These are phyloP conservation scores for Heliothis subflexa DNA, from an alignment of 1,140 invertebrate species.

Conservation along the genomic window DNA sequence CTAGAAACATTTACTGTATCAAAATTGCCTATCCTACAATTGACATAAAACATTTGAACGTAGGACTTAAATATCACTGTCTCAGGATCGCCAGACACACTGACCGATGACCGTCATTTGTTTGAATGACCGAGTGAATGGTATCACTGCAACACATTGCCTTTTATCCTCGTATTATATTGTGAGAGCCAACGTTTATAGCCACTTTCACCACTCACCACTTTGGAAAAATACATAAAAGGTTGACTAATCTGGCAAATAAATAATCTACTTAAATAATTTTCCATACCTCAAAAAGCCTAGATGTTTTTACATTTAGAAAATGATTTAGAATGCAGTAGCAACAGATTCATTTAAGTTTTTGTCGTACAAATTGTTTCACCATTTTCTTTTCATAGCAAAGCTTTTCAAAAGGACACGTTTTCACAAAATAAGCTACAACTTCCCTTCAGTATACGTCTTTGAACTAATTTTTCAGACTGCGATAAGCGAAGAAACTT, in stretches of 20 bases:
- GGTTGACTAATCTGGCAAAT: too few relatives aligned
- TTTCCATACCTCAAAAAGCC: too few relatives aligned
- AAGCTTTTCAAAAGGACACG: neutral
- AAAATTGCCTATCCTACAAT: neutral
- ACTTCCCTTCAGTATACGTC: slow-evolving; percentile 4
- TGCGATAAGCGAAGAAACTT: slow-evolving; percentile 51
- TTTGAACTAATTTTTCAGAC: slow-evolving; percentile 59
- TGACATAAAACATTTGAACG: neutral
- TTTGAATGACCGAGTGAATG: slow-evolving; percentile 16
- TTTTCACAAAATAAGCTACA: slow-evolving; percentile 5
- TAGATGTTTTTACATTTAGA: too few relatives aligned
- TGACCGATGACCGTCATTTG: slow-evolving; percentile 4
- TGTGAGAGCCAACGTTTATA: neutral
- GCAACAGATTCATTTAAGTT: neutral
- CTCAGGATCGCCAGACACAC: neutral
- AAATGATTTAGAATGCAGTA: neutral
- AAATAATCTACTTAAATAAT: too few relatives aligned
- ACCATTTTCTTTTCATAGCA: neutral
- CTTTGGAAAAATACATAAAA: too few relatives aligned
- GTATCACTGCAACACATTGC: slow-evolving; percentile 9
- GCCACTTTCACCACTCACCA: neutral
- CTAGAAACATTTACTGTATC: too few relatives aligned
- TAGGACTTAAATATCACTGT: slow-evolving; percentile 12
- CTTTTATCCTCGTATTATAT: neutral
- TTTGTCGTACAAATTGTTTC: neutral